Base-by-base conservation (phyloP, 2,888 invertebrate species). In the Girardia tigrina region DNA sequence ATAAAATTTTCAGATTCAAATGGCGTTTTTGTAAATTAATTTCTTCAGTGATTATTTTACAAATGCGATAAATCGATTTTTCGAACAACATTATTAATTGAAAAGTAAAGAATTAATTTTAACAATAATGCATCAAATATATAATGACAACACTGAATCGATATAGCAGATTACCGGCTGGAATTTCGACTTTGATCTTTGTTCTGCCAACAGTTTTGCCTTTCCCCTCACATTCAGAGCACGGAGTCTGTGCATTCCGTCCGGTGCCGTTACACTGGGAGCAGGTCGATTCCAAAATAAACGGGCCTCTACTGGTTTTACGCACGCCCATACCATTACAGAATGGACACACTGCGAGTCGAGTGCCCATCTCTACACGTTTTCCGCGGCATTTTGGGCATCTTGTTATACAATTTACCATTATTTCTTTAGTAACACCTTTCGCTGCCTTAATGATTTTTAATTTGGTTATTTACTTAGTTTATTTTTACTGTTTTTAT, bases 261-360 rank as follows among this genome's bases (percentile, higher is more conserved):
- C 91, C 88, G 0, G 90, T 88, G 0, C 84, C 85, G 26, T 80
- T 78, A 78, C 85, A 85, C 80, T 90, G 90, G 75, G 94, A 88
- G 83, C 95, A 97, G 0, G 95, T 94, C 0, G 92, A 91, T 75
- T 94, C 88, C 94, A 97, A 95, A 28, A 95, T 90, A 85, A 95
- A 97, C 74, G 94, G 94, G 28, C 95, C 95, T 14, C 84, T 85
- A 28, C 81, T 82, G 26, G 86, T 80, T 0, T 85, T 85, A 79
- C 86, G 85, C 90, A 94, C 92, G 76, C 98, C 98, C 0, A 92
- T 91, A 8, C 98, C 98, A 85, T 94, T 92, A 83, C 98, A 99
- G 82, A 90, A 90, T 0, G 89, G 89, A 83, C 98, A 99, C 77
- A 89, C 89, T 0, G 89, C 88, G 6, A 94, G 88, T 82, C 91